Percentiles rank a stretch among this genome's conserved stretches.
These are phyloP conservation scores for Clarias batrachus DNA, from an alignment of 2,113 vertebrate genomes.

Conservation along the genomic window DNA sequence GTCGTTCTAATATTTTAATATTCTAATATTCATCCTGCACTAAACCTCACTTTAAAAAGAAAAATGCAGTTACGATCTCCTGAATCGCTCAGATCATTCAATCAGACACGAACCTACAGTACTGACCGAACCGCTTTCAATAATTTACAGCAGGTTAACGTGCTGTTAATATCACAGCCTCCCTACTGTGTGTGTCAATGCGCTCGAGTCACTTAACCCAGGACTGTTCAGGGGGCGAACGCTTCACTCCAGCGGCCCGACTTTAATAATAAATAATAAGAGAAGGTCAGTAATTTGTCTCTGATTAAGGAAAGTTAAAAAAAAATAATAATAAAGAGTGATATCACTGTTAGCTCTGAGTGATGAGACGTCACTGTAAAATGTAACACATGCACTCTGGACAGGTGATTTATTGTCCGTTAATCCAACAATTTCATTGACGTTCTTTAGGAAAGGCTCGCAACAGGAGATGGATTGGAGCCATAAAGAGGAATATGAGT, in stretches of 20 bases:
- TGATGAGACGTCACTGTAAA: slow-evolving; percentile 14
- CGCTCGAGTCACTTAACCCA: not conserved
- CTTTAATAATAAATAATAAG: not conserved
- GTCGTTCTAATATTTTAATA: not conserved
- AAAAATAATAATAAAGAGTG: slow-evolving; percentile 9
- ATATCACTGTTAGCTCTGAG: not conserved
- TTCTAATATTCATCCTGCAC: not conserved
- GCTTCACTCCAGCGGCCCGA: not conserved
- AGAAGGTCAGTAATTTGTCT: not conserved
- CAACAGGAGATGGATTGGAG: not conserved
- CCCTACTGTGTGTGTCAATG: not conserved
- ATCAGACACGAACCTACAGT: not conserved
- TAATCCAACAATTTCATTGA: not conserved
- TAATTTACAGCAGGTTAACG: not conserved
- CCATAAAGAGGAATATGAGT: not conserved
- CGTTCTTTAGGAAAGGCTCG: not conserved
- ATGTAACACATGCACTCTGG: not conserved
- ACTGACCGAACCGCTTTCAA: not conserved
- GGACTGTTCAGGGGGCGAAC: not conserved
- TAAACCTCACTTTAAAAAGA: not conserved
- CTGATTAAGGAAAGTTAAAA: not conserved
- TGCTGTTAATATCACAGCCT: not conserved
- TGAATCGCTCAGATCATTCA: not conserved
- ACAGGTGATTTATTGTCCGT: not conserved
- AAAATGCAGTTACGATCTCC: not conserved